Percentiles rank a stretch among this genome's conserved stretches.
Evolutionary conservation across 2,797 vertebrate genomes (phyloP).

Genomic region (Crocodylus rhombifer): DNA sequence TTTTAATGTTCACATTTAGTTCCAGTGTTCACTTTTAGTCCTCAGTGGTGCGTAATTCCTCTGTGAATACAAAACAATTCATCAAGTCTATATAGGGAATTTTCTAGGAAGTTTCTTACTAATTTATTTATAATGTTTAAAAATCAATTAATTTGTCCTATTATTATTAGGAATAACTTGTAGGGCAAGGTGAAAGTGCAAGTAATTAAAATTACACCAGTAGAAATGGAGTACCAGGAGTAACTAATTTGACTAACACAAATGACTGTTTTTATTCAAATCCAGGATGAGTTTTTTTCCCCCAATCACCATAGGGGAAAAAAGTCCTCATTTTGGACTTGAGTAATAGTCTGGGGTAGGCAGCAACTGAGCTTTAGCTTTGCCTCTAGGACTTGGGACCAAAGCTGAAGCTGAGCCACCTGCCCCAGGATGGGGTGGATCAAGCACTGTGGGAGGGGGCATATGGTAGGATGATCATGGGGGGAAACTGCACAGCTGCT

Average conservation of each 20-base stretch:
- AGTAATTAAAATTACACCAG: constrained; percentile 38
- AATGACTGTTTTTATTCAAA: neutral
- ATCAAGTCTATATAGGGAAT: neutral
- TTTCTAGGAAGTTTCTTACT: neutral
- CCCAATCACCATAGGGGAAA: too few species aligned
- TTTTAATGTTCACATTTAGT: neutral
- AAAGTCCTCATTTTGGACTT: too few species aligned
- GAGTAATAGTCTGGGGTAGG: too few species aligned
- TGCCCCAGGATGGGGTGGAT: too few species aligned
- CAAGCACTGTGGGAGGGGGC: too few species aligned
- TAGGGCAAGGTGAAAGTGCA: constrained; percentile 34
- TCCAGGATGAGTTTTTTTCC: too few species aligned
- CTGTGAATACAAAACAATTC: constrained; percentile 17
- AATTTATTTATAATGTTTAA: constrained; percentile 56
- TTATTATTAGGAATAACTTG: constrained; percentile 51
- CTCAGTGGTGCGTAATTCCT: constrained; percentile 24
- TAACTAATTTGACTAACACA: neutral
- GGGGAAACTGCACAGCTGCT: too few species aligned
- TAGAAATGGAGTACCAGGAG: constrained; percentile 3
- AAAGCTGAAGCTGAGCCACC: too few species aligned
- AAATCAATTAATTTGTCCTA: constrained; percentile 41
- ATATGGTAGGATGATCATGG: too few species aligned
- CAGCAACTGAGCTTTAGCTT: too few species aligned
- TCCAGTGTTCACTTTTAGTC: neutral
- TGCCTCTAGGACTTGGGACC: too few species aligned